Evolutionary conservation across 2,888 invertebrate genomes (phyloP).

Genomic region (Siphlonurus alternatus): DNA sequence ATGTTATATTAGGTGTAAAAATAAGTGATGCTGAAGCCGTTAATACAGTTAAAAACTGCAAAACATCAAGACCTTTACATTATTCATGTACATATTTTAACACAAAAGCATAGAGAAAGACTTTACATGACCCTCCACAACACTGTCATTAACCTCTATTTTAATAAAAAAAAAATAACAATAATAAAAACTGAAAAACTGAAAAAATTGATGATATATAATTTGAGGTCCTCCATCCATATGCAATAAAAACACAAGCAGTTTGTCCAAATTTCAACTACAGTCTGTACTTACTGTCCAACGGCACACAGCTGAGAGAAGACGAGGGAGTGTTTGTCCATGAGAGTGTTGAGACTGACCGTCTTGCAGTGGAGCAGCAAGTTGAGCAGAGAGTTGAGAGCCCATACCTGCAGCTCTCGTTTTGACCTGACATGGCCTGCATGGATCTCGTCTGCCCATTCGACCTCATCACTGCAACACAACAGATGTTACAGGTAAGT

Average conservation of each 20-base stretch:
- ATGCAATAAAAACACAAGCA: not conserved
- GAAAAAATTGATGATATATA: too few relatives aligned
- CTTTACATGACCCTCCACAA: too few relatives aligned
- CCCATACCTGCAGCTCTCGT: not conserved
- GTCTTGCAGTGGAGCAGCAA: not conserved
- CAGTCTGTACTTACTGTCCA: not conserved
- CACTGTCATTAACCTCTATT: too few relatives aligned
- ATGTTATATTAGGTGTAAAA: too few relatives aligned
- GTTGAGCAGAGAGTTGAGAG: not conserved
- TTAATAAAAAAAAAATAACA: not conserved
- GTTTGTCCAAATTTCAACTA: not conserved
- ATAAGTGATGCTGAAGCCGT: too few relatives aligned
- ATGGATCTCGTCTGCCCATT: not conserved
- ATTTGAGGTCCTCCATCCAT: too few relatives aligned
- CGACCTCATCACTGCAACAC: not conserved
- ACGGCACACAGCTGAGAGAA: not conserved
- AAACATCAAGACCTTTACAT: too few relatives aligned
- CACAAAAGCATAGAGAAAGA: too few relatives aligned
- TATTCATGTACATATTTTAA: too few relatives aligned
- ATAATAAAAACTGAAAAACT: not conserved
- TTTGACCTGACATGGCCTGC: not conserved
- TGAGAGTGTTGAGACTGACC: not conserved
- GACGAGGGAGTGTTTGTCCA: not conserved
- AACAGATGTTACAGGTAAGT: too few relatives aligned
- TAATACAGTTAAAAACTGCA: too few relatives aligned